A percentile compares a stretch with the other conserved stretches of the same genome.
phyloP scores from a whole-genome alignment of 2,888 invertebrate species.

The Athalia circularis region DNA sequence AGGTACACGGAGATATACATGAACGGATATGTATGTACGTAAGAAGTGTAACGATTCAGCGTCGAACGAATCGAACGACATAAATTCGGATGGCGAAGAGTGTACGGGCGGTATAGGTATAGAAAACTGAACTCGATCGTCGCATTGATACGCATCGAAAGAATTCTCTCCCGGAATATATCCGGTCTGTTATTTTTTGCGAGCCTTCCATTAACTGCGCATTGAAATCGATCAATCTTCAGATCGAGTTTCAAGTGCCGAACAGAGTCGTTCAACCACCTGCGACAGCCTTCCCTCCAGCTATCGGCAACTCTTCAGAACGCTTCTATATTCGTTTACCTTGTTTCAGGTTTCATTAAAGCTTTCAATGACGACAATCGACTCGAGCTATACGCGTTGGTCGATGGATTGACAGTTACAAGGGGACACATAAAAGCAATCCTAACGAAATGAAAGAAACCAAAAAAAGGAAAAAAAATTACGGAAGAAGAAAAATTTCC shows the following conservation, averaged over 20 bases:
- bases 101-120: no score
- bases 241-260: constrained; percentile 33
- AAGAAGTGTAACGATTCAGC: no score
- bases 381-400: not conserved
- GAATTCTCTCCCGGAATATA: constrained; percentile 10
- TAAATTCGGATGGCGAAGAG: no score
- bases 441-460: not conserved
- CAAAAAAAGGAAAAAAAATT: not conserved
- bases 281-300: constrained; percentile 6
- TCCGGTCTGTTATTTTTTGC: constrained; percentile 6
- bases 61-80: no score
- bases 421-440: not conserved
- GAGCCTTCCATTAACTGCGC: constrained; percentile 24
- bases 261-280: constrained; percentile 15
- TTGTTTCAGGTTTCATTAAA: constrained; percentile 34
- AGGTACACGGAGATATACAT: no score
- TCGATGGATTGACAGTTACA: not conserved
- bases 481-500: no score
- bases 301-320: constrained; percentile 7
- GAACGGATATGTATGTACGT: no score
- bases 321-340: constrained; percentile 11
- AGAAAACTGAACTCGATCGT: not conserved
- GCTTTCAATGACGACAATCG: constrained; percentile 5
- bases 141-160: constrained; percentile 2
- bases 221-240: constrained; percentile 40